These are phyloP conservation scores for Cromileptes altivelis DNA, from an alignment of 2,113 vertebrate species.

Conservation along the genomic window DNA sequence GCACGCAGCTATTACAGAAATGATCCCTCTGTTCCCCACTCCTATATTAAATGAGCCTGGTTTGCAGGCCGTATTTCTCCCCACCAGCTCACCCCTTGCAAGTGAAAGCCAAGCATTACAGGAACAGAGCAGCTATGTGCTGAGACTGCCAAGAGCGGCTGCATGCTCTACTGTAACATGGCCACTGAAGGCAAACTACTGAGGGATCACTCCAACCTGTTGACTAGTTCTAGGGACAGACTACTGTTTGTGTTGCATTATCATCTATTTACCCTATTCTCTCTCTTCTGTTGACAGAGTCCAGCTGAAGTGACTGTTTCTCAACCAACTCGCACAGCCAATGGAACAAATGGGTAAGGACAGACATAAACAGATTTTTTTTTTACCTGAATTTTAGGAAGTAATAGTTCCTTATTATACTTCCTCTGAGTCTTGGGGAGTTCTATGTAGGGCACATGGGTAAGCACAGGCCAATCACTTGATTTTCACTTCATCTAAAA, in stretches of 20 bases:
- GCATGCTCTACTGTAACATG: constrained; percentile 53
- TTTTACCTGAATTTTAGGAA: constrained; percentile 58
- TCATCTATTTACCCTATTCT: constrained; percentile 62
- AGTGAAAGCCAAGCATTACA: constrained; percentile 79
- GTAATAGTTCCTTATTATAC: constrained; percentile 68
- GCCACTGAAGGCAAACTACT: constrained; percentile 58
- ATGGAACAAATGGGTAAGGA: constrained; percentile 92
- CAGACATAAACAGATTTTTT: constrained; percentile 13
- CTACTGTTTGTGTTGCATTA: constrained; percentile 56
- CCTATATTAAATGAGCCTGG: constrained; percentile 70
- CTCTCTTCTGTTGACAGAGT: constrained; percentile 84
- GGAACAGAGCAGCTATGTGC: constrained; percentile 74
- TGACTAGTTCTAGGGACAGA: constrained; percentile 43
- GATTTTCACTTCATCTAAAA: constrained; percentile 62
- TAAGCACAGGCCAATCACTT: constrained; percentile 28
- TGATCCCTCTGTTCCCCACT: constrained; percentile 69
- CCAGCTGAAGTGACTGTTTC: constrained; percentile 90
- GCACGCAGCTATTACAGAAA: constrained; percentile 59
- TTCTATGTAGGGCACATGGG: constrained; percentile 32
- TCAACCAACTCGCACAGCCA: constrained; percentile 89
- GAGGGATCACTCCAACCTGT: constrained; percentile 55
- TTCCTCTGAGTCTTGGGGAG: constrained; percentile 62
- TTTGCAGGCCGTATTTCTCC: constrained; percentile 77
- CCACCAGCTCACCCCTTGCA: constrained; percentile 68
- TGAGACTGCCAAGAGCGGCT: constrained; percentile 62